Evolutionary conservation across 2,113 vertebrate species (phyloP).

Genomic region (Triplophysa tibetana): DNA sequence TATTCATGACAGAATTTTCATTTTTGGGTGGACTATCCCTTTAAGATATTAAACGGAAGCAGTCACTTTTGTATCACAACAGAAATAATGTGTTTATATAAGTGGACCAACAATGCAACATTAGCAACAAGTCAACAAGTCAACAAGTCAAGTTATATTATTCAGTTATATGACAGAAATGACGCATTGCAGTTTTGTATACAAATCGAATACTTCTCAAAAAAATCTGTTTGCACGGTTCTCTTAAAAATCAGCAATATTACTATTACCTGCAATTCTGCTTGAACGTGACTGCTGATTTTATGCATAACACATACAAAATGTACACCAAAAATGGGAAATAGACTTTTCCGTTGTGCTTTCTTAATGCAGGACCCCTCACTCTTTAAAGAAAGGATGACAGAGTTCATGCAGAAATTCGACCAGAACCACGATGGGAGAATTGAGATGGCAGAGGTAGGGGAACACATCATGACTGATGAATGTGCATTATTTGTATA

Average conservation of each 20-base stretch:
- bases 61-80: not conserved
- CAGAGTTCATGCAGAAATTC: constrained; percentile 96
- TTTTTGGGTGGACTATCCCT: too few relatives aligned
- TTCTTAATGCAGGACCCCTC: constrained; percentile 76
- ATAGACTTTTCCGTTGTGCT: constrained; percentile 12
- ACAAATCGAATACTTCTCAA: not conserved
- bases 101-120: not conserved
- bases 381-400: constrained; percentile 89
- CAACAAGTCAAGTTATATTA: too few relatives aligned
- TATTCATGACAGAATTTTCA: too few relatives aligned
- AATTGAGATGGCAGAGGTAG: constrained; percentile 97
- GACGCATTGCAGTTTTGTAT: not conserved
- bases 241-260: not conserved
- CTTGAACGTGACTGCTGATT: not conserved
- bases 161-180: too few relatives aligned
- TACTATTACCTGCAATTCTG: not conserved
- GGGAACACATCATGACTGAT: constrained; percentile 40
- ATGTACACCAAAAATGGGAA: not conserved
- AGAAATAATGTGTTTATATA: too few relatives aligned
- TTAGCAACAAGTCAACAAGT: not conserved
- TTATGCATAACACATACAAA: not conserved
- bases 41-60: not conserved
- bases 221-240: too few relatives aligned
- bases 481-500: not conserved
- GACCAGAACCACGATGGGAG: constrained; percentile 94